These are phyloP conservation scores for Ypsolopha sequella DNA, from an alignment of 2,888 invertebrate species.

Conservation along the genomic window DNA sequence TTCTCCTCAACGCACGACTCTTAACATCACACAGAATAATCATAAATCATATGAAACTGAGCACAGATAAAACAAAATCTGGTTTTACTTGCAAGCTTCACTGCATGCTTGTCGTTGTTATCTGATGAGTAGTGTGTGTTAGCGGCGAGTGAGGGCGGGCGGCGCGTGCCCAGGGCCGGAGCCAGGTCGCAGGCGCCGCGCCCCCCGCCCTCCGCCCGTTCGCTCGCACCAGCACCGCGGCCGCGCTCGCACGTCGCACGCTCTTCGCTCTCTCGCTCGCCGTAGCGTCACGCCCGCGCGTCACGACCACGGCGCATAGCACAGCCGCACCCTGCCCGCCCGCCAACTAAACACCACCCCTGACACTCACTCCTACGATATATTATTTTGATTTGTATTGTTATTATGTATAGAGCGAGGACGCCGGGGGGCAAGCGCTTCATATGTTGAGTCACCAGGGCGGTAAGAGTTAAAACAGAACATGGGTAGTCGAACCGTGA, in stretches of 20 bases:
- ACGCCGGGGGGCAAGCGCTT: constrained; percentile 91
- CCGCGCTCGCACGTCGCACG: constrained; percentile 18
- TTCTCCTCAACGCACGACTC: constrained; percentile 72
- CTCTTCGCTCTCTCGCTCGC: constrained; percentile 11
- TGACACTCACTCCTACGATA: constrained; percentile 65
- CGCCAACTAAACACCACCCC: constrained; percentile 57
- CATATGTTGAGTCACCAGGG: constrained; percentile 93
- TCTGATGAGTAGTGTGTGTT: constrained; percentile 50
- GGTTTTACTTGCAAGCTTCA: constrained; percentile 70
- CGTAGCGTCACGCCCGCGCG: constrained; percentile 5
- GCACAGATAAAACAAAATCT: constrained; percentile 68
- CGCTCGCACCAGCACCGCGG: constrained; percentile 15
- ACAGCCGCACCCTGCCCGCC: constrained; percentile 13
- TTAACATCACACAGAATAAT: constrained; percentile 67
- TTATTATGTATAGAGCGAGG: constrained; percentile 86
- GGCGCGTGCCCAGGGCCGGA: not conserved
- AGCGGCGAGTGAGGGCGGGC: constrained; percentile 16
- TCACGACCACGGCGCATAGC: constrained; percentile 26
- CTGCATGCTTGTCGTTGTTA: constrained; percentile 67
- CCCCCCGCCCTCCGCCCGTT: constrained; percentile 10
- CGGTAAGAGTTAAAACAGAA: constrained; percentile 80
- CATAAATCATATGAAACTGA: constrained; percentile 68
- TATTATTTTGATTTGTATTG: constrained; percentile 70
- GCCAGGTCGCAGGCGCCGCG: constrained; percentile 8
- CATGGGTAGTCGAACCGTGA: constrained; percentile 66